Percentiles rank a stretch among this genome's conserved stretches.
These are phyloP conservation scores for Bufo gargarizans DNA, from an alignment of 2,113 vertebrate genomes.

Conservation along the genomic window DNA sequence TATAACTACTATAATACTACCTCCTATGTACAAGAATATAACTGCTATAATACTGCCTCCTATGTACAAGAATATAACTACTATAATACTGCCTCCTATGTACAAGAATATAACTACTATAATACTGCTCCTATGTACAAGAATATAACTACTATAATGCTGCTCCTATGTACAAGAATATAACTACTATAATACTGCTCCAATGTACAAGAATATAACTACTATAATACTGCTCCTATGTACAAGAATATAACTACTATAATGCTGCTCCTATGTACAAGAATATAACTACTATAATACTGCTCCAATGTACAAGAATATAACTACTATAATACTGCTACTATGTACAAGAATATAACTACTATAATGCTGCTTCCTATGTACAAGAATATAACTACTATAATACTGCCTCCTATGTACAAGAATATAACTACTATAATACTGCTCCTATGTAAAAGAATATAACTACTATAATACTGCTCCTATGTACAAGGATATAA, in stretches of 20 bases:
- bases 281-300: not conserved
- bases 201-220: no score
- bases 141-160: conserved; percentile 5
- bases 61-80: conserved; percentile 2
- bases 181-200: no score
- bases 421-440: conserved; percentile 20
- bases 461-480: not conserved
- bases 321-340: not conserved
- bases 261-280: conserved; percentile 1
- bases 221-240: no score
- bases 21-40: not conserved
- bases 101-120: conserved; percentile 4
- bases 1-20: conserved; percentile 8
- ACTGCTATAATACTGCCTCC: not conserved
- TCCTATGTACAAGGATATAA: not conserved
- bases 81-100: not conserved
- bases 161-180: no score
- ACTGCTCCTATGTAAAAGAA: not conserved
- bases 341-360: conserved; percentile 1
- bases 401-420: conserved; percentile 22
- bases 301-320: not conserved
- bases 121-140: not conserved
- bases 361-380: not conserved
- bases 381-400: conserved; percentile 5
- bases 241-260: conserved; percentile 8